Percentiles rank a stretch among this genome's conserved stretches.
Conservation (phyloP, 2,113 vertebrate genomes). For the Aplodontia rufa region DNA sequence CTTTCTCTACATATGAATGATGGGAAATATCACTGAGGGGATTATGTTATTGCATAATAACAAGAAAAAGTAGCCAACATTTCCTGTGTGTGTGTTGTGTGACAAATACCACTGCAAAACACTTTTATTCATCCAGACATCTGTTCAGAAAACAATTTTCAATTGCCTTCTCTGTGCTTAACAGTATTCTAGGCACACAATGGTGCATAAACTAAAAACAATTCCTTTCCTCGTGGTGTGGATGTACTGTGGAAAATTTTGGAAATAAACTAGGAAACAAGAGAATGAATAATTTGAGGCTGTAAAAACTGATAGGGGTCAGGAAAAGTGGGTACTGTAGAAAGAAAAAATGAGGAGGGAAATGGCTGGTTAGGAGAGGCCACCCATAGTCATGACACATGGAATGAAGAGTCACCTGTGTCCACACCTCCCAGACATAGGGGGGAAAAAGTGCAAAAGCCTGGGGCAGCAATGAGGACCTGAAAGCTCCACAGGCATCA, state of each 20-base stretch:
- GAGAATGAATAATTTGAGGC: neutral
- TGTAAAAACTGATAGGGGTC: neutral
- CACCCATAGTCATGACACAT: fast-evolving
- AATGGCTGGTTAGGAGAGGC: neutral
- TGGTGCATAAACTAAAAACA: neutral
- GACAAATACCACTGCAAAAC: neutral
- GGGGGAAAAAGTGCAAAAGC: neutral
- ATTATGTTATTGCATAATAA: neutral
- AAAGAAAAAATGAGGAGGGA: neutral
- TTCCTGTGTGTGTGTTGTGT: neutral
- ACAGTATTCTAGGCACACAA: neutral
- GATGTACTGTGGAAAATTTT: neutral
- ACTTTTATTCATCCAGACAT: neutral
- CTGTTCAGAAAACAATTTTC: neutral
- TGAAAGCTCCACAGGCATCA: neutral
- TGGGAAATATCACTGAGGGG: neutral
- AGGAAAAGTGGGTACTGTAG: neutral
- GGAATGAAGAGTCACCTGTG: neutral
- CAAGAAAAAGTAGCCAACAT: neutral
- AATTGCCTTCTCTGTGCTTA: neutral
- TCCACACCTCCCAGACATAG: neutral
- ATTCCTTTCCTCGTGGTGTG: neutral
- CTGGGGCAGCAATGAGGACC: neutral
- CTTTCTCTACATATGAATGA: neutral
- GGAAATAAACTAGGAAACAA: neutral